A percentile compares a stretch with the other conserved stretches of the same genome.
Conservation (phyloP, 2,888 invertebrate species). For the Oxytorus armatus region DNA sequence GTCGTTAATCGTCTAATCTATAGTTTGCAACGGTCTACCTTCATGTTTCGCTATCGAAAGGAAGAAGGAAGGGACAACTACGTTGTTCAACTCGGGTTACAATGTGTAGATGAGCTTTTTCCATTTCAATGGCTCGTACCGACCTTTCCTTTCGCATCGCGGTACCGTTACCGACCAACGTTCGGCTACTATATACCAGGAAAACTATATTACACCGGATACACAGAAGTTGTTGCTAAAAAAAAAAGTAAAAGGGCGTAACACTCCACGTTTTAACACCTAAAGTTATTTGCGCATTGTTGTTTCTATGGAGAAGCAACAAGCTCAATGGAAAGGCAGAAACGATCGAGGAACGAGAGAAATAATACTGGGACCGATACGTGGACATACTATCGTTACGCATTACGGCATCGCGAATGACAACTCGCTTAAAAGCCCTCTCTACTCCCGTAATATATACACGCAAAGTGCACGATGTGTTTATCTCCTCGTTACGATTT, state of each 20-base stretch:
- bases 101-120: slow-evolving; percentile 49
- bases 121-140: slow-evolving; percentile 50
- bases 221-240: not conserved
- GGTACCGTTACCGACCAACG: slow-evolving; percentile 44
- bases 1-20: slow-evolving; percentile 41
- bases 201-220: slow-evolving; percentile 2
- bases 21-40: slow-evolving; percentile 50
- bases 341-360: not conserved
- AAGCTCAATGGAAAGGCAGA: not conserved
- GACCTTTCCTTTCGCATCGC: slow-evolving; percentile 56
- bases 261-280: not conserved
- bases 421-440: not conserved
- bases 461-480: slow-evolving; percentile 10
- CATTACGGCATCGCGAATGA: slow-evolving; percentile 23
- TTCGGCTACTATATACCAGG: not conserved
- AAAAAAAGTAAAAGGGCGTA: not conserved
- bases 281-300: slow-evolving; percentile 10
- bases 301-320: not conserved
- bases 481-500: slow-evolving; percentile 1
- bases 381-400: slow-evolving; percentile 3
- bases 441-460: not conserved
- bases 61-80: slow-evolving; percentile 15
- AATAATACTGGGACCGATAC: slow-evolving; percentile 4
- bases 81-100: slow-evolving; percentile 42
- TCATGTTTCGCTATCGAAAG: slow-evolving; percentile 51